Evolutionary conservation across 2,888 invertebrate species (phyloP).

Genomic region (Nasonovia ribisnigri): DNA sequence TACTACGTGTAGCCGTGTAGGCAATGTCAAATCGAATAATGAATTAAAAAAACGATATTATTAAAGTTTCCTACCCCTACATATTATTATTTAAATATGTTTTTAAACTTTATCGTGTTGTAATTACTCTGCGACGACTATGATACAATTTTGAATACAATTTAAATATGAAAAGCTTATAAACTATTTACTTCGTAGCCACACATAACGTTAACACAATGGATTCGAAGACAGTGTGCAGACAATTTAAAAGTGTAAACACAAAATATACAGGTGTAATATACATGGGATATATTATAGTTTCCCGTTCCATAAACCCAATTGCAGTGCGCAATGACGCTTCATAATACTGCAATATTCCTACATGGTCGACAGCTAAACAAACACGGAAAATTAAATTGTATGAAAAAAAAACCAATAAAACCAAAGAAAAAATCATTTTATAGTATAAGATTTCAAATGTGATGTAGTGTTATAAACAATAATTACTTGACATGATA

Average conservation of each 20-base stretch:
- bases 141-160: not conserved
- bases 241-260: not conserved
- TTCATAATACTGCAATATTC: slow-evolving; percentile 17
- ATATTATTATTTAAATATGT: not conserved
- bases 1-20: not conserved
- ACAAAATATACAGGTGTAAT: slow-evolving; percentile 2
- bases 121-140: not conserved
- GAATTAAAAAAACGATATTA: not conserved
- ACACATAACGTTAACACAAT: not conserved
- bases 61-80: not conserved
- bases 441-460: slow-evolving; percentile 24
- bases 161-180: not conserved
- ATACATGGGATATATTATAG: not conserved
- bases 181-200: not conserved
- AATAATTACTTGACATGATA: slow-evolving; percentile 16
- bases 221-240: not conserved
- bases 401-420: not conserved
- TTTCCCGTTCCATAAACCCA: not conserved
- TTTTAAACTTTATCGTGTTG: not conserved
- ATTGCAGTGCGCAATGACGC: not conserved
- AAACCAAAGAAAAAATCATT: slow-evolving; percentile 13
- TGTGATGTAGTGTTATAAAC: not conserved
- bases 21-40: not conserved
- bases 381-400: slow-evolving; percentile 28
- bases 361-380: slow-evolving; percentile 23